phyloP scores from a whole-genome alignment of 30 jellyfish, hydroid and myxozoan genomes.

The Phacellophora camtschatica region DNA sequence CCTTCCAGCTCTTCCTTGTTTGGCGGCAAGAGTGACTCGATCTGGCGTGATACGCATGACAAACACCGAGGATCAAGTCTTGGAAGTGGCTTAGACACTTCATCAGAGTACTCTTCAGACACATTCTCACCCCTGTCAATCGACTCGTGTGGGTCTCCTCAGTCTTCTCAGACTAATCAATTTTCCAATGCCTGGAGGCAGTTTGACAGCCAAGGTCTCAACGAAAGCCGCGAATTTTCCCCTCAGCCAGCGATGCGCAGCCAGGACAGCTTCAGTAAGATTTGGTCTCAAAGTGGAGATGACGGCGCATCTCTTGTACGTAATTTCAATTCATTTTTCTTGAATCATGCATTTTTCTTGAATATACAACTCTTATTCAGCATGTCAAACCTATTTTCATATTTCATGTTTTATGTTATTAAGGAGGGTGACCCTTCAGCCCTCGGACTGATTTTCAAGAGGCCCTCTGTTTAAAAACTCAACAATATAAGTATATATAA shows the following conservation, averaged over 20 bases:
- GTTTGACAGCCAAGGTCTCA: conserved; percentile 18
- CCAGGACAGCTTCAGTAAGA: conserved; percentile 19
- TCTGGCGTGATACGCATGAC: conserved; percentile 50
- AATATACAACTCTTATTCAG: not conserved
- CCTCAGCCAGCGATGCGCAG: conserved; percentile 21
- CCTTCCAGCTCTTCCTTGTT: conserved; percentile 29
- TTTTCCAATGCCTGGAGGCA: conserved; percentile 51
- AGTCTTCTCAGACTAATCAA: conserved; percentile 33
- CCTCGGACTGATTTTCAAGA: no score
- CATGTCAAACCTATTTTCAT: no score
- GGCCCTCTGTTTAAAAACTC: no score
- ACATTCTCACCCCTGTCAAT: conserved; percentile 84
- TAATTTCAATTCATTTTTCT: not conserved
- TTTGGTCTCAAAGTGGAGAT: conserved; percentile 59
- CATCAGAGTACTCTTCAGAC: conserved; percentile 78
- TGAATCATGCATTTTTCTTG: not conserved
- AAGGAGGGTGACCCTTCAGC: no score
- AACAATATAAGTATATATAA: no score
- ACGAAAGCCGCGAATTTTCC: conserved; percentile 33
- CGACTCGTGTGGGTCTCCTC: conserved; percentile 90
- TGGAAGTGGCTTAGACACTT: conserved; percentile 64
- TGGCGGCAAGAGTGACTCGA: conserved; percentile 22
- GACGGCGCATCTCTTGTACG: conserved; percentile 14
- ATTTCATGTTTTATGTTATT: not conserved
- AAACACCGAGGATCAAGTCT: conserved; percentile 68